Conservation (phyloP, 2,888 invertebrate species). For the Netelia inedita region DNA sequence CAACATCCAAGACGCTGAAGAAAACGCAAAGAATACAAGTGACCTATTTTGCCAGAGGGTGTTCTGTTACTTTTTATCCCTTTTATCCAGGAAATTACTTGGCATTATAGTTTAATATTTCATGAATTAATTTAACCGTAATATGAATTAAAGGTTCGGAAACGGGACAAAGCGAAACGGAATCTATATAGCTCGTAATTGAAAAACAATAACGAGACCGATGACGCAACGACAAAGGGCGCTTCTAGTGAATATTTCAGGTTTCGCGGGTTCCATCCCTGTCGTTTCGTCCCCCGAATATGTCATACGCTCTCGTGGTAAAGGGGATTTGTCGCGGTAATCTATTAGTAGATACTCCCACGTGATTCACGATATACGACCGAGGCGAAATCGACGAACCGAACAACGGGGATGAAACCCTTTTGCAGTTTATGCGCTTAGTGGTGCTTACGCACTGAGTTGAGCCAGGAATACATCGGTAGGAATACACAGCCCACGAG, state of each 20-base stretch:
- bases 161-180: neutral
- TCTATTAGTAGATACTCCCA: constrained; percentile 64
- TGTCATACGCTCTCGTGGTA: constrained; percentile 52
- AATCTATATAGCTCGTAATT: neutral
- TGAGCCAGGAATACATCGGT: constrained; percentile 71
- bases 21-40: neutral
- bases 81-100: neutral
- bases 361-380: constrained; percentile 41
- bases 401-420: constrained; percentile 79
- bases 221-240: neutral
- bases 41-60: neutral
- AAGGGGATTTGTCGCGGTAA: constrained; percentile 67
- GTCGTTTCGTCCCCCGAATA: constrained; percentile 19
- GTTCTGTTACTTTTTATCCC: neutral
- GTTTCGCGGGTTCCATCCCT: constrained; percentile 27
- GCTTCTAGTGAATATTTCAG: constrained; percentile 66
- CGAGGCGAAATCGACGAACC: neutral
- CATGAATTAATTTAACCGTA: neutral
- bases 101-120: neutral
- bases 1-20: neutral
- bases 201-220: neutral
- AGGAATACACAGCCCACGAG: neutral
- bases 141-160: neutral
- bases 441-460: constrained; percentile 82
- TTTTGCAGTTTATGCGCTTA: constrained; percentile 80